phyloP scores from a whole-genome alignment of 2,113 vertebrate genomes.

The Plestiodon gilberti region DNA sequence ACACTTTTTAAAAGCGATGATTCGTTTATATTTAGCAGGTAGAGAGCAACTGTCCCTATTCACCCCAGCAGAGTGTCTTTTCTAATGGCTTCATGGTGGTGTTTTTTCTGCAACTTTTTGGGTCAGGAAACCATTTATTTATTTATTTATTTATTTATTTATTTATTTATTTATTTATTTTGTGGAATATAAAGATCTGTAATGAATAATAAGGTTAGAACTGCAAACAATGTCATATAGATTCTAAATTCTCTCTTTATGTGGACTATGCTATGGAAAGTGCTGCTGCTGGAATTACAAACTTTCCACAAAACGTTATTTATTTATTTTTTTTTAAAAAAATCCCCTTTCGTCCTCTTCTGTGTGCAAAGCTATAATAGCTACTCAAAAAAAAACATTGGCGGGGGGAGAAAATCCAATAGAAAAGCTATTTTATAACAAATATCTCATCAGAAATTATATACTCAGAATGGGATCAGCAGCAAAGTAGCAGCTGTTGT shows the following conservation, averaged over 20 bases:
- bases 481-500: conserved; percentile 77
- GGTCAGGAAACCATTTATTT: no score
- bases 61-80: no score
- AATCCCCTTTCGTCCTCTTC: conserved; percentile 30
- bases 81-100: no score
- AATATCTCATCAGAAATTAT: conserved; percentile 76
- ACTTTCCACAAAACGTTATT: conserved; percentile 36
- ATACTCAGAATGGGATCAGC: conserved; percentile 68
- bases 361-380: conserved; percentile 58
- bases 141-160: no score
- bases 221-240: not conserved
- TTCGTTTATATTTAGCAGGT: no score
- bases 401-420: conserved; percentile 60
- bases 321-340: not conserved
- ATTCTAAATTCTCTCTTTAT: not conserved
- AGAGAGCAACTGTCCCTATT: no score
- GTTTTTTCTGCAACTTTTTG: no score
- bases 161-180: no score
- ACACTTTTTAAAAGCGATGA: no score
- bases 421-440: conserved; percentile 65
- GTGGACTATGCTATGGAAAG: not conserved
- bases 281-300: not conserved
- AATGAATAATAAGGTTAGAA: not conserved
- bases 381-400: conserved; percentile 49
- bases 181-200: no score